Evolutionary conservation across 1,140 invertebrate genomes (phyloP).

Genomic region (Reticulitermes speratus): DNA sequence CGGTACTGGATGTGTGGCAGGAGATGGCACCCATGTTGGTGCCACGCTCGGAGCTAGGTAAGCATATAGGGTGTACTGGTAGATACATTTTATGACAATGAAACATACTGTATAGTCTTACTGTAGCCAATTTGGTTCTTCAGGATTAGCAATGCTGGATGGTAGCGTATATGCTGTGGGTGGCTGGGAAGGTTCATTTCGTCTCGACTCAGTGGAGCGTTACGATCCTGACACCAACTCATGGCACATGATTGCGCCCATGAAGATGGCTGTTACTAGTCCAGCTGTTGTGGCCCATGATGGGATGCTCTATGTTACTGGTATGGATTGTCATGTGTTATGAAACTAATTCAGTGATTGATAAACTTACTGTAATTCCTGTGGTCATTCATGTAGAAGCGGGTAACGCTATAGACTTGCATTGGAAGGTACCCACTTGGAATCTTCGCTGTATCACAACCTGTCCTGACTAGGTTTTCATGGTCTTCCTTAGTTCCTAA

Average conservation of each 20-base stretch:
- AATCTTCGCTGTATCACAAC: too few relatives aligned
- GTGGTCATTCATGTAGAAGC: too few relatives aligned
- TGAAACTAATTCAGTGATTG: too few relatives aligned
- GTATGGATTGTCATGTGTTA: constrained; percentile 36
- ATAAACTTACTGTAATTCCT: too few relatives aligned
- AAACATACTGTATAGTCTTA: background rate
- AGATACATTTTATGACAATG: background rate
- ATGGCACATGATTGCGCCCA: constrained; percentile 41
- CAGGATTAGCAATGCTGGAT: constrained; percentile 53
- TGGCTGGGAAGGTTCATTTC: constrained; percentile 56
- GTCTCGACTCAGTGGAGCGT: constrained; percentile 54
- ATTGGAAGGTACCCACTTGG: too few relatives aligned
- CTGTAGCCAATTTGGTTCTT: constrained; percentile 23
- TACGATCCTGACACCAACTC: constrained; percentile 51
- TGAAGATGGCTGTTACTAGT: constrained; percentile 53
- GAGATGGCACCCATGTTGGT: constrained; percentile 55
- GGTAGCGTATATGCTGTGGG: constrained; percentile 57
- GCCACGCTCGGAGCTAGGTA: constrained; percentile 54
- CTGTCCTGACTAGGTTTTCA: too few relatives aligned
- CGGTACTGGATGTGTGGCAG: constrained; percentile 54
- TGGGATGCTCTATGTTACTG: constrained; percentile 53
- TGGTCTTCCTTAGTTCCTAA: too few relatives aligned
- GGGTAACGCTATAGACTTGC: too few relatives aligned
- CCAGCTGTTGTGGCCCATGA: constrained; percentile 52
- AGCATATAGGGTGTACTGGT: background rate